These are phyloP conservation scores for Propithecus perrieri DNA, from an alignment of 2,797 vertebrate genomes.

Conservation along the genomic window DNA sequence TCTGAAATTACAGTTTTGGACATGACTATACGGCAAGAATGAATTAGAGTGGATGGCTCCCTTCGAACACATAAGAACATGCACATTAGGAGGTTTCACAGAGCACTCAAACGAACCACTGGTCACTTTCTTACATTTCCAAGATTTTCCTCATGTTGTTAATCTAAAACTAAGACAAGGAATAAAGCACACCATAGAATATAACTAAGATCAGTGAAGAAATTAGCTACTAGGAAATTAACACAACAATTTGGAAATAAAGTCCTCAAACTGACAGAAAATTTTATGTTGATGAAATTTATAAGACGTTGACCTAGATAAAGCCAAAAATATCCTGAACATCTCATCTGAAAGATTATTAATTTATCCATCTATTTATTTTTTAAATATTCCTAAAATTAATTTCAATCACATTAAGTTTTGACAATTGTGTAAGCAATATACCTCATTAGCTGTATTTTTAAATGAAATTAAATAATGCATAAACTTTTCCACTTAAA, in stretches of 20 bases:
- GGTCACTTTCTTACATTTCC: background rate
- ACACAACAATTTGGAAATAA: background rate
- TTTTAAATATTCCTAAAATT: background rate
- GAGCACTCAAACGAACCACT: background rate
- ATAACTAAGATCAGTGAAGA: background rate
- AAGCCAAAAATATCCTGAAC: background rate
- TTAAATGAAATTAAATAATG: background rate
- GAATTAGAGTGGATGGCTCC: background rate
- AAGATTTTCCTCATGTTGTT: background rate
- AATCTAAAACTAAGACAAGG: background rate
- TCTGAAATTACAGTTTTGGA: background rate
- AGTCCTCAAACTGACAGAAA: background rate
- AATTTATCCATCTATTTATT: background rate
- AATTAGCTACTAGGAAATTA: background rate
- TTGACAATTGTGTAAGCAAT: background rate
- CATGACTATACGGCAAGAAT: rapidly evolving
- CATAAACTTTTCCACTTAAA: background rate
- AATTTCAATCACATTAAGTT: background rate
- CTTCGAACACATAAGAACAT: rapidly evolving
- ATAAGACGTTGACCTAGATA: background rate
- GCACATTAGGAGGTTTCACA: background rate
- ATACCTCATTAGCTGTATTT: background rate
- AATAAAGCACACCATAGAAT: background rate
- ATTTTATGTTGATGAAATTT: background rate
- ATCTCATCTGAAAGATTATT: background rate